These are phyloP conservation scores for Spicauda simplicius DNA, from an alignment of 2,888 invertebrate species.

Conservation along the genomic window DNA sequence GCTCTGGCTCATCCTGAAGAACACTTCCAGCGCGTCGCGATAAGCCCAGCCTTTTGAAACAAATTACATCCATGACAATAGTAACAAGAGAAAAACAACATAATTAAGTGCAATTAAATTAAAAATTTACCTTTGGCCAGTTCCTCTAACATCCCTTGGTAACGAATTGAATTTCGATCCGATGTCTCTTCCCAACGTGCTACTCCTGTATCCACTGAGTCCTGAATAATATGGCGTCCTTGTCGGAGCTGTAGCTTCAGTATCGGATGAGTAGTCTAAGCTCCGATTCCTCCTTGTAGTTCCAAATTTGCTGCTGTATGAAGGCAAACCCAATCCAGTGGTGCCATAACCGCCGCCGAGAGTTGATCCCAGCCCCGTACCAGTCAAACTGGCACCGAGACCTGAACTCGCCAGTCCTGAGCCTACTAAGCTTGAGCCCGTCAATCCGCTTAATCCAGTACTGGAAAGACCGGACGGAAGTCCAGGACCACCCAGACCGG, in stretches of 20 bases:
- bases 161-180: conserved; percentile 90
- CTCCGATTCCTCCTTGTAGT: conserved; percentile 91
- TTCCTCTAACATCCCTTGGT: conserved; percentile 88
- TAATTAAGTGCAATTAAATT: not conserved
- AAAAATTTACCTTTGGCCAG: conserved; percentile 79
- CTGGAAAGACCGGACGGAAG: conserved; percentile 75
- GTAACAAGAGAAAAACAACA: not conserved
- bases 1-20: conserved; percentile 78
- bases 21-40: conserved; percentile 75
- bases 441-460: conserved; percentile 75
- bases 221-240: conserved; percentile 90
- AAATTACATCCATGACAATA: not conserved
- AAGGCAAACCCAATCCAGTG: conserved; percentile 71
- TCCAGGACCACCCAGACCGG: conserved; percentile 63
- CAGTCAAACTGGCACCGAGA: conserved; percentile 67
- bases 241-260: conserved; percentile 95
- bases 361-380: conserved; percentile 69
- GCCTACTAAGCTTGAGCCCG: conserved; percentile 74
- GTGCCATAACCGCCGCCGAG: conserved; percentile 73
- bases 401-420: conserved; percentile 72
- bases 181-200: conserved; percentile 84
- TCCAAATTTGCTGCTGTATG: conserved; percentile 81
- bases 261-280: conserved; percentile 97
- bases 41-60: conserved; percentile 63
- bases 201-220: conserved; percentile 77